Percentiles rank a stretch among this genome's conserved stretches.
Evolutionary conservation across 1,140 invertebrate species (phyloP).

Genomic region (Cotesia vestalis): DNA sequence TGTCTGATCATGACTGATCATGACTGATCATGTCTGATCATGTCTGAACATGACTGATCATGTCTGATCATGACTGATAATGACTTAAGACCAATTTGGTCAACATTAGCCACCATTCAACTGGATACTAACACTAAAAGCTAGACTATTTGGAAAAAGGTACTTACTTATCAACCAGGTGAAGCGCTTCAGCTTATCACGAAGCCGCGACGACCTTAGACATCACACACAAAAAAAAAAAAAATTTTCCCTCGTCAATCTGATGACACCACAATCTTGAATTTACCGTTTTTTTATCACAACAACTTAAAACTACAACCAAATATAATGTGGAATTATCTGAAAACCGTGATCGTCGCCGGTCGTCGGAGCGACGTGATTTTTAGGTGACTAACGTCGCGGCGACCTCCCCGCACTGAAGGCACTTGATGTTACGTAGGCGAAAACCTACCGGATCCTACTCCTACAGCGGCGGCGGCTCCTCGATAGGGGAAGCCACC

Average conservation of each 20-base stretch:
- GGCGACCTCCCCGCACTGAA: constrained; percentile 64
- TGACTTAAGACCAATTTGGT: too few relatives aligned
- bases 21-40: too few relatives aligned
- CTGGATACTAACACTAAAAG: too few relatives aligned
- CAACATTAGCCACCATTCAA: too few relatives aligned
- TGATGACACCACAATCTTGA: background rate
- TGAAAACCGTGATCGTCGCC: constrained; percentile 41
- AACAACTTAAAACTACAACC: background rate
- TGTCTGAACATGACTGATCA: too few relatives aligned
- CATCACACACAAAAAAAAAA: background rate
- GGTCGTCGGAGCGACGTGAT: constrained; percentile 53
- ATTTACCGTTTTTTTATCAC: background rate
- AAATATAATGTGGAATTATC: background rate
- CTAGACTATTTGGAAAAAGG: background rate
- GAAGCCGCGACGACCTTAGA: constrained; percentile 5
- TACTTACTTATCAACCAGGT: background rate
- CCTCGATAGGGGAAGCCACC: constrained; percentile 34
- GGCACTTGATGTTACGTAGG: constrained; percentile 38
- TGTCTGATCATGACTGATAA: too few relatives aligned
- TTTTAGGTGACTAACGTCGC: constrained; percentile 57
- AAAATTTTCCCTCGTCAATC: background rate
- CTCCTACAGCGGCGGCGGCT: constrained; percentile 14
- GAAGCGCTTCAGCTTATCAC: background rate
- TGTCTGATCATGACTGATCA: too few relatives aligned
- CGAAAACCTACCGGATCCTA: too few relatives aligned